A percentile compares a stretch with the other conserved stretches of the same genome.
Conservation (phyloP, 1,140 invertebrate species). For the Neotoxoptera formosana region DNA sequence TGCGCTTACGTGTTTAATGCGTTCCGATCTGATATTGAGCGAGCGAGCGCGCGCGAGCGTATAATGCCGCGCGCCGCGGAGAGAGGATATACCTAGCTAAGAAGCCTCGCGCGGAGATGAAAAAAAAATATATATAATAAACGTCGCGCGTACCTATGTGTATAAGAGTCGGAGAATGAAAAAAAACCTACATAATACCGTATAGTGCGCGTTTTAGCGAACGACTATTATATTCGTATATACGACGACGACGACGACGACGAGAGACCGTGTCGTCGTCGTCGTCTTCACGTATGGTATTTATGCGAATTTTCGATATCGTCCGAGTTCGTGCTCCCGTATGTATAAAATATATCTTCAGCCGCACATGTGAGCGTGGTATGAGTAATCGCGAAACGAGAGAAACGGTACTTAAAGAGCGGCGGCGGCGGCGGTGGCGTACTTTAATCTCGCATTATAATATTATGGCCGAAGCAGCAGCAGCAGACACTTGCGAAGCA, state of each 20-base stretch:
- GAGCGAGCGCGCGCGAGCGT: neutral
- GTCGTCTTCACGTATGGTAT: neutral
- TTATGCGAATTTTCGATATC: slow-evolving; percentile 44
- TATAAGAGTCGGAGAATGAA: neutral
- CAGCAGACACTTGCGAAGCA: neutral
- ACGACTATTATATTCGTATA: neutral
- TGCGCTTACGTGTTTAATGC: slow-evolving; percentile 52
- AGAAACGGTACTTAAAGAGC: neutral
- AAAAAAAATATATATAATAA: neutral
- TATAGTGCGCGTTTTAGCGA: slow-evolving; percentile 1
- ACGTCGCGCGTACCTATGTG: neutral
- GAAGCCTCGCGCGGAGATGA: neutral
- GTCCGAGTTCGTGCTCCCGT: slow-evolving; percentile 24
- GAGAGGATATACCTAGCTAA: neutral
- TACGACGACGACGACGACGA: slow-evolving; percentile 24
- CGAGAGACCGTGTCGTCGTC: neutral
- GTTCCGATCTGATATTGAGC: slow-evolving; percentile 4
- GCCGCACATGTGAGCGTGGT: neutral
- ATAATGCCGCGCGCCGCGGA: neutral
- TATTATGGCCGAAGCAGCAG: neutral
- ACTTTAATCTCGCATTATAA: neutral
- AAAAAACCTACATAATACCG: neutral
- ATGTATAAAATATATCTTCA: neutral
- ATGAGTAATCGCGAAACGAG: neutral
- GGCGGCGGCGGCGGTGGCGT: neutral